A percentile compares a stretch with the other conserved stretches of the same genome.
These are phyloP conservation scores for Anguilla anguilla DNA, from an alignment of 2,797 vertebrate species.

Conservation along the genomic window DNA sequence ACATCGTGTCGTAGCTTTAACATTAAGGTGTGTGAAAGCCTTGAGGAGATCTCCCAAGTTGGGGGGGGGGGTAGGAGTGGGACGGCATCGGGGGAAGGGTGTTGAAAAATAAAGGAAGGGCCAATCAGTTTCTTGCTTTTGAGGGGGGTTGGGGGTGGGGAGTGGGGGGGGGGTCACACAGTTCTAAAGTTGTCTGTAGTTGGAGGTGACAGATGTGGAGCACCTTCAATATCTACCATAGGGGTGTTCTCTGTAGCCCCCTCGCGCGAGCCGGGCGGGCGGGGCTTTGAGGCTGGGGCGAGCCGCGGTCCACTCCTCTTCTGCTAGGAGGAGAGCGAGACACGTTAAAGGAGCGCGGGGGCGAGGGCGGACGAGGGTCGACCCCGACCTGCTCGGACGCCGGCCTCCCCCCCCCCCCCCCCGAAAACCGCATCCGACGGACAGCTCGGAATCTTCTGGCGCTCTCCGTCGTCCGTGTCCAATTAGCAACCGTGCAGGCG, in stretches of 20 bases:
- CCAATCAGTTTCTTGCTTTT: constrained; percentile 85
- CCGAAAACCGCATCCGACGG: neutral
- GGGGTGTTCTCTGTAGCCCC: constrained; percentile 97
- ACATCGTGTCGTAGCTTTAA: constrained; percentile 68
- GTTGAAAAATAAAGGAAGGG: constrained; percentile 66
- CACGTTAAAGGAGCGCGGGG: constrained; percentile 47
- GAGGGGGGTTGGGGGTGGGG: constrained; percentile 51
- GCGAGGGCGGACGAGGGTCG: constrained; percentile 37
- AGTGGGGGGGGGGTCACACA: constrained; percentile 66
- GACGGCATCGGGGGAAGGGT: constrained; percentile 32
- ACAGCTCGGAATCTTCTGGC: neutral
- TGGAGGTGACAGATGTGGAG: constrained; percentile 81
- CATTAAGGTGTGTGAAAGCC: constrained; percentile 70
- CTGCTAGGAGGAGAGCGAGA: constrained; percentile 66
- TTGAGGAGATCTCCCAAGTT: constrained; percentile 74
- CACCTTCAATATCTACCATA: constrained; percentile 99
- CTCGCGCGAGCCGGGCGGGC: constrained; percentile 86
- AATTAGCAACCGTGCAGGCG: neutral
- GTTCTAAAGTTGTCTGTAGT: constrained; percentile 80
- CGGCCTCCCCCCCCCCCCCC: too few relatives aligned
- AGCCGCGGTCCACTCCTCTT: constrained; percentile 90
- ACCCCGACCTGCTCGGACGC: neutral
- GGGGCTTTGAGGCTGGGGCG: constrained; percentile 92
- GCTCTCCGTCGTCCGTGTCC: neutral
- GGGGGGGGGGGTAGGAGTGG: constrained; percentile 55